Evolutionary conservation across 2,797 vertebrate species (phyloP).

Genomic region (Sebastes iracundus): DNA sequence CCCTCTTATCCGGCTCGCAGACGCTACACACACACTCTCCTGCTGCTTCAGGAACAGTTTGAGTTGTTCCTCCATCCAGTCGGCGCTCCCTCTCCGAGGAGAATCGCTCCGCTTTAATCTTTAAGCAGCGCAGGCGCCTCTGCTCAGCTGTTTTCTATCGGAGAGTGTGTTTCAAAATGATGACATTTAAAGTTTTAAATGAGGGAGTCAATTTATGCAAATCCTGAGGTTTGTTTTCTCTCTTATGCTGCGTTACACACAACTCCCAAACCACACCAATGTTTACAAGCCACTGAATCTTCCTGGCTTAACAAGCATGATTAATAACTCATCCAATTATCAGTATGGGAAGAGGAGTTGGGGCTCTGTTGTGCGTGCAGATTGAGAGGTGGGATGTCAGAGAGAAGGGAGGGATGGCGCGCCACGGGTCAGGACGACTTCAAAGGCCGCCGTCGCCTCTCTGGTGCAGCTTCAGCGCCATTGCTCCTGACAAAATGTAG

Average conservation of each 20-base stretch:
- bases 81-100: slow-evolving; percentile 32
- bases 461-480: slow-evolving; percentile 30
- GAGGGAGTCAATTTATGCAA: slow-evolving; percentile 41
- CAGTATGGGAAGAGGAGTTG: not conserved
- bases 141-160: slow-evolving; percentile 55
- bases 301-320: slow-evolving; percentile 23
- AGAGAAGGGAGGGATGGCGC: slow-evolving; percentile 12
- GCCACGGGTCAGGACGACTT: slow-evolving; percentile 51
- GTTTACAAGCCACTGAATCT: slow-evolving; percentile 23
- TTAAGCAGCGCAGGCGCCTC: slow-evolving; percentile 28
- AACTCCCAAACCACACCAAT: slow-evolving; percentile 11
- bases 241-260: not conserved
- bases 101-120: slow-evolving; percentile 40
- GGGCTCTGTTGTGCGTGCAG: not conserved
- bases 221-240: slow-evolving; percentile 16
- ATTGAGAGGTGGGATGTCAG: slow-evolving; percentile 9
- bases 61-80: slow-evolving; percentile 32
- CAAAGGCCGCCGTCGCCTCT: slow-evolving; percentile 50
- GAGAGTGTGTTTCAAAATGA: slow-evolving; percentile 27
- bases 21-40: slow-evolving; percentile 21
- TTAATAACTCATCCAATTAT: slow-evolving; percentile 51
- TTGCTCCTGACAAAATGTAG: slow-evolving; percentile 33
- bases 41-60: slow-evolving; percentile 36
- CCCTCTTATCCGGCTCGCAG: slow-evolving; percentile 48
- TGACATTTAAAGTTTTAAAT: slow-evolving; percentile 59